Evolutionary conservation across 2,113 vertebrate species (phyloP).

Genomic region (Neopipo cinnamomea): DNA sequence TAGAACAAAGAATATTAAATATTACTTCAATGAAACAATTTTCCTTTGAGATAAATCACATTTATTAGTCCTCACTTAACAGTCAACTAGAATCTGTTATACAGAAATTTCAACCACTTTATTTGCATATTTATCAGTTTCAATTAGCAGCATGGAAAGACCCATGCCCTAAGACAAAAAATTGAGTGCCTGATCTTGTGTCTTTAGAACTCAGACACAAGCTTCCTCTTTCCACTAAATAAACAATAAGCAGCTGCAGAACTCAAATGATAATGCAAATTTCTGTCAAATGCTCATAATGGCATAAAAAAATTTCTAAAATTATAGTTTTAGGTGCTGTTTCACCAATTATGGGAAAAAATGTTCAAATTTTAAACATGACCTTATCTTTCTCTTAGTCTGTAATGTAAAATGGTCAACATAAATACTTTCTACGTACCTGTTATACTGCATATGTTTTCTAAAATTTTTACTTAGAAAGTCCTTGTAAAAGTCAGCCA

Average conservation of each 20-base stretch:
- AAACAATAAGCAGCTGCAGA: neutral
- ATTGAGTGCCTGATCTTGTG: neutral
- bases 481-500: conserved; percentile 92
- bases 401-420: neutral
- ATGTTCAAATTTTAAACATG: neutral
- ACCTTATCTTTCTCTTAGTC: neutral
- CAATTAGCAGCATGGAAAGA: neutral
- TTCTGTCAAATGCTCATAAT: neutral
- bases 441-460: conserved; percentile 89
- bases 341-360: neutral
- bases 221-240: neutral
- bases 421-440: conserved; percentile 72
- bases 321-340: neutral
- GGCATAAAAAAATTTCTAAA: neutral
- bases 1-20: neutral
- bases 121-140: neutral
- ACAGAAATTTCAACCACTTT: neutral
- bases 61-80: neutral
- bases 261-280: neutral
- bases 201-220: neutral
- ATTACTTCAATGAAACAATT: neutral
- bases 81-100: neutral
- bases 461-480: conserved; percentile 87
- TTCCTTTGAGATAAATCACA: neutral
- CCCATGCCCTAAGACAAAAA: neutral